These are phyloP conservation scores for Phyllostomus discolor DNA, from an alignment of 2,113 vertebrate species.

Conservation along the genomic window DNA sequence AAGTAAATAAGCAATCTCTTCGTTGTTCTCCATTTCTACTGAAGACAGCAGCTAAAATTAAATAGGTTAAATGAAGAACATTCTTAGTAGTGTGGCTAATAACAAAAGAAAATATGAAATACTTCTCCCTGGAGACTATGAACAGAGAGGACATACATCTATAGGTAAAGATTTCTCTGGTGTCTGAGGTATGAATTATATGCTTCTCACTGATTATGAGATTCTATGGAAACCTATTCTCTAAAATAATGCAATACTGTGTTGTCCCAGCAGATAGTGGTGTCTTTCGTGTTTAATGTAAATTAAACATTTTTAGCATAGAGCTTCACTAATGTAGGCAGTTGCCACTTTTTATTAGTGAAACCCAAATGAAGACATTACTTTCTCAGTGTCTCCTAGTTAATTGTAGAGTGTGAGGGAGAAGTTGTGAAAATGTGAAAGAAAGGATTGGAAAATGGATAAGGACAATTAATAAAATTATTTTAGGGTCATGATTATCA, in stretches of 20 bases:
- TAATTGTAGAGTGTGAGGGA: not conserved
- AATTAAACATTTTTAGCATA: not conserved
- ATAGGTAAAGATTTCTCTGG: not conserved
- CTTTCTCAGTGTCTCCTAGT: not conserved
- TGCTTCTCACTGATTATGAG: not conserved
- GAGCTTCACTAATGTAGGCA: not conserved
- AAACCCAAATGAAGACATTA: not conserved
- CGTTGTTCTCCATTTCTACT: not conserved
- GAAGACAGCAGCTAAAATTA: not conserved
- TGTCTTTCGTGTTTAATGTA: not conserved
- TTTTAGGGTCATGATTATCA: not conserved
- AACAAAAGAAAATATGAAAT: not conserved
- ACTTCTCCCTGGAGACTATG: not conserved
- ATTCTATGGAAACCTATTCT: not conserved
- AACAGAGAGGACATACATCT: not conserved
- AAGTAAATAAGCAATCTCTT: not conserved
- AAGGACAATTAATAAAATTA: not conserved
- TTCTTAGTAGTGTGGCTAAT: not conserved
- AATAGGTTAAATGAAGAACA: not conserved
- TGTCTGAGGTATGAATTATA: not conserved
- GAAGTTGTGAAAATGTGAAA: not conserved
- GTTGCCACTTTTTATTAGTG: not conserved
- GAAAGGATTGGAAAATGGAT: not conserved
- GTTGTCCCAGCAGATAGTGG: slow-evolving; percentile 23
- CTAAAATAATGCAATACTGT: not conserved